phyloP scores from a whole-genome alignment of 2,888 invertebrate species.

The Melitaea athalia region DNA sequence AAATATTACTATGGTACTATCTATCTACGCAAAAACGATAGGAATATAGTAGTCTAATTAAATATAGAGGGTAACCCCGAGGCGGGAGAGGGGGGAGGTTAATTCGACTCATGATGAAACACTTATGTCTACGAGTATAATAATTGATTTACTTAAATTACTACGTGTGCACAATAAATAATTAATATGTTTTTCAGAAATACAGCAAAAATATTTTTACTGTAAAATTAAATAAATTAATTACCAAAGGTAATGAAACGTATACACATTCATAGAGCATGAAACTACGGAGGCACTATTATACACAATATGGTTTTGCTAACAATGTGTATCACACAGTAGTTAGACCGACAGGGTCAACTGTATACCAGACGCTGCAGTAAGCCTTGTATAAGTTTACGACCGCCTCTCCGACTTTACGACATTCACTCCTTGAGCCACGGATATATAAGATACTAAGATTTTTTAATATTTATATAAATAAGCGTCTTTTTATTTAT shows the following conservation, averaged over 20 bases:
- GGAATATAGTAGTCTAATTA: no score
- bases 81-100: no score
- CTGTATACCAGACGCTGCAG: conserved; percentile 37
- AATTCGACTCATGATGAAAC: no score
- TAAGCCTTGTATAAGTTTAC: conserved; percentile 68
- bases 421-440: conserved; percentile 59
- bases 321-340: conserved; percentile 31
- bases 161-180: no score
- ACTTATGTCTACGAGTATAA: no score
- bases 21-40: no score
- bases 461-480: conserved; percentile 31
- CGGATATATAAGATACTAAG: conserved; percentile 33
- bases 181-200: neutral
- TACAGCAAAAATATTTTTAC: neutral
- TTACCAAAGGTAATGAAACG: conserved; percentile 7
- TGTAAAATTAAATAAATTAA: neutral
- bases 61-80: no score
- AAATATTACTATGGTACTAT: no score
- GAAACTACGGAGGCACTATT: conserved; percentile 54
- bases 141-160: no score
- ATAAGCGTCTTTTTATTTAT: conserved; percentile 24
- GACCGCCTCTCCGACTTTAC: conserved; percentile 72
- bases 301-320: conserved; percentile 50
- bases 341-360: conserved; percentile 39
- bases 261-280: conserved; percentile 15